Base-by-base conservation (phyloP, 2,113 vertebrate genomes). In the Dicentrarchus labrax region DNA sequence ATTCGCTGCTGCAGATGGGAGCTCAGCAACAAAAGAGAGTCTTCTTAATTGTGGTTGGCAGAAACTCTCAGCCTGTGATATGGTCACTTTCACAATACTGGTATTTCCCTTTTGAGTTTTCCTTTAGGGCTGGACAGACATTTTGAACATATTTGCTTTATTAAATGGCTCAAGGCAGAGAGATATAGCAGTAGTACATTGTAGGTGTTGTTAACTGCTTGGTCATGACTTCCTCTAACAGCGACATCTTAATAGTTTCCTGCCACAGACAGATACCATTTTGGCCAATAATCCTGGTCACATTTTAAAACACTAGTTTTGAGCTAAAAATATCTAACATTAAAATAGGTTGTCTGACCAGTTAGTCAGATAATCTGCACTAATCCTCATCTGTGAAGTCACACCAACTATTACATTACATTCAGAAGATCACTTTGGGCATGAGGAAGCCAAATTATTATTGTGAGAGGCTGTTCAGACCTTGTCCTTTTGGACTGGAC, bases 391-490 rank as follows among this genome's bases (percentile, higher is more conserved):
- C 71, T 71, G 17, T 51, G 21, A 66, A 76, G 61, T 50, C 10
- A 66, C 76, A 73, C 38, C 61, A 53, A 2, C 47, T n/a, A 64
- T 68, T 53, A 6, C 19, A 61, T 73, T 69, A 68, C 10, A 78
- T 78, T 68, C 38, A n/a, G 43, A 39, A 62, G 12, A 43, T 73
- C 57, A 17, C 53, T 66, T 61, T 61, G 15, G 53, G 66, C 77
- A n/a, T 36, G n/a, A 66, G 47, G 38, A 57, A 80, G 59, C 67
- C 57, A 56, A 39, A 43, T 68, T 75, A 67, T 79, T 72, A 57
- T 24, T 38, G 53, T 56, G 21, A n/a, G 30, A 73, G 70, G 67
- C 79, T 85, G 67, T 56, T 64, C 66, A 83, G 67, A 82, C 56
- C 15, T 56, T 68, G 53, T 83, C 50, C 70, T 76, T 54, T 77